Evolutionary conservation across 2,888 invertebrate species (phyloP), one percentile per base, ranked within the genome.

Genomic region (Seira sanloemensis): DNA sequence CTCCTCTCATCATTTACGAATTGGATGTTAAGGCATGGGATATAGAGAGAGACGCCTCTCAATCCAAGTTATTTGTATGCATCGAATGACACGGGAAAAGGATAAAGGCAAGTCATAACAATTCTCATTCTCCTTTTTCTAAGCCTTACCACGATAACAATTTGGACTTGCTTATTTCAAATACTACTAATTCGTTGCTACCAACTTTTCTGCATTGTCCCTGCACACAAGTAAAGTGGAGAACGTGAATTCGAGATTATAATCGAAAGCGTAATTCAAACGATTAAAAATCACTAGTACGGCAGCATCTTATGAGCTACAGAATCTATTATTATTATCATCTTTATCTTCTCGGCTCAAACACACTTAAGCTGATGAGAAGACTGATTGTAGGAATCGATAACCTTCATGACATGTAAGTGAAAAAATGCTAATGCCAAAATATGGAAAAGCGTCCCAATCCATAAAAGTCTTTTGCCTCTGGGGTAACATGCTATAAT

Each of bases 321-420:
- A 58, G n/a, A 58, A 58, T 58, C 58, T 58, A n/a, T n/a, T 58
- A 9, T 58, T n/a, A 58, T n/a, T 58, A 18, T 18, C 58, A 58
- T 58, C n/a, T 58, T 58, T 58, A 58, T 58, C 58, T n/a, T n/a
- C 58, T 4, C 58, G n/a, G 18, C 58, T n/a, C 58, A 58, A 26
- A 19, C 23, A 23, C 67, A 66, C 66, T 78, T 72, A 72, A 54
- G 50, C 67, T 67, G 67, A 73, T 79, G 67, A 79, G 73, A 23
- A 46, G n/a, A 58, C 7, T 75, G 76, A 75, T 81, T 76, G 46
- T 65, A 62, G 76, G 76, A 66, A 77, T 50, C 21, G 82, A 82
- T 82, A 82, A 77, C 72, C 82, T 72, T 72, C 73, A 27, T 77
- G 82, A 77, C 77, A 26, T 73, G 72, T n/a, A 58, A 58, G 58